Conservation (phyloP, 2,797 vertebrate species). For the Characodon lateralis region DNA sequence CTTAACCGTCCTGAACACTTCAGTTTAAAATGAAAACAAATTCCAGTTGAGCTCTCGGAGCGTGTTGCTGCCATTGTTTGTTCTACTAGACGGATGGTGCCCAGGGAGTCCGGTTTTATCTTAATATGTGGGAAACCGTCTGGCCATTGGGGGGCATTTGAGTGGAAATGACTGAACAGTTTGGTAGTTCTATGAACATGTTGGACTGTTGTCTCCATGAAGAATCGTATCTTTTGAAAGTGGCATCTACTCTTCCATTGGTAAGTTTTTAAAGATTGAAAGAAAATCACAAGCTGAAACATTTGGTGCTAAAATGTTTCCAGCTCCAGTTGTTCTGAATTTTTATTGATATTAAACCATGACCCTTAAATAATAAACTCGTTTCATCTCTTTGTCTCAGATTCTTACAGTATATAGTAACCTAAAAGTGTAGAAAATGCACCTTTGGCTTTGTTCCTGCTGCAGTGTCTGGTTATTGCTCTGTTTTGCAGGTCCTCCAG, state of each 20-base stretch:
- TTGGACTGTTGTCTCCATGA: not conserved
- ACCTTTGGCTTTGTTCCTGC: too few relatives aligned
- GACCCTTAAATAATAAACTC: too few relatives aligned
- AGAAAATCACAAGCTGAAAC: not conserved
- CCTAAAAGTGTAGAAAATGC: too few relatives aligned
- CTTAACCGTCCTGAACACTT: not conserved
- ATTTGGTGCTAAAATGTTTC: not conserved
- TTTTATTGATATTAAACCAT: not conserved
- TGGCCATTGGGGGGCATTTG: not conserved
- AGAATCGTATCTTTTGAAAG: not conserved
- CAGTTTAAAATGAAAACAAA: not conserved
- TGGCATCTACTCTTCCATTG: not conserved
- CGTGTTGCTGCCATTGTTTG: not conserved
- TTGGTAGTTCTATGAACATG: too few relatives aligned
- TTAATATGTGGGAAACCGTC: not conserved
- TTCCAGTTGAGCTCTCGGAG: not conserved
- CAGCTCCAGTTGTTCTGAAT: not conserved
- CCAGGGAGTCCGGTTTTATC: not conserved
- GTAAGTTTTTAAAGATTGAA: not conserved
- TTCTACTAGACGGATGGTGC: not conserved
- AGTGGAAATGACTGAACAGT: not conserved
- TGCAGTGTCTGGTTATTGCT: too few relatives aligned
- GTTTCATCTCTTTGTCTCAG: too few relatives aligned
- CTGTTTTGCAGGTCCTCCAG: too few relatives aligned
- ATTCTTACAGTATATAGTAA: too few relatives aligned